Base-by-base conservation (phyloP, 2,888 invertebrate genomes). In the Amblyjoppa proteus region DNA sequence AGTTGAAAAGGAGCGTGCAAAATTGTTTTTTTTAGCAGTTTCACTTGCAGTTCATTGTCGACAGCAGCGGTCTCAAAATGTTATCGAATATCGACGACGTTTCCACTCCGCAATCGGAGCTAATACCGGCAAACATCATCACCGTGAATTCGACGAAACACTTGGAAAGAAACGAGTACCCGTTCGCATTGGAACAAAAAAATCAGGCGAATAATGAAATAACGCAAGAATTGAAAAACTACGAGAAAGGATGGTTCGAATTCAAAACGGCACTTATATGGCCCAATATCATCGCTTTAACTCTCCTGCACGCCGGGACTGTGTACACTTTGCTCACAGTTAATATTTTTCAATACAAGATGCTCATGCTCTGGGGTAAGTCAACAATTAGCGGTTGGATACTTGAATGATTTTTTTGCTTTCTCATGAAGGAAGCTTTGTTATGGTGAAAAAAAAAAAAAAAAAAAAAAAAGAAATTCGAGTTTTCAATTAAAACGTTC, bases 191-290 rank as follows among this genome's bases (percentile, higher is more conserved):
- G 0, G 0, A 34, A 45, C 38, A 6, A 51, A 9, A 51, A 38
- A 38, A 38, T 38, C 38, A 5, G 38, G 1, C 4, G 38, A 38
- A 38, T 6, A 5, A 38, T 38, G 38, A 38, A 38, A 38, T 7
- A 38, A 38, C 38, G 1, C 38, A 38, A 3, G 38, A 38, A 38
- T 38, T 7, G 38, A 6, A 38, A 3, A 38, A 38, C 38, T 38
- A 38, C 38, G 7, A 25, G 9, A 31, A 66, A 0, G 61, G 51
- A 69, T 81, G 74, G 82, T 89, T 91, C 81, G 76, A 95, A 3
- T 96, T 96, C 83, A 90, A 95, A 64, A 96, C 96, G 0, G 95
- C 96, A 0, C 93, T 96, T 6, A 95, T 95, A 88, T 96, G 96
- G 96, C 92, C 92, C 34, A 96, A 96, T 89, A 94, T 95, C n/a